Evolutionary conservation across 2,113 vertebrate genomes (phyloP).

Genomic region (Gymnocephalus cernua): DNA sequence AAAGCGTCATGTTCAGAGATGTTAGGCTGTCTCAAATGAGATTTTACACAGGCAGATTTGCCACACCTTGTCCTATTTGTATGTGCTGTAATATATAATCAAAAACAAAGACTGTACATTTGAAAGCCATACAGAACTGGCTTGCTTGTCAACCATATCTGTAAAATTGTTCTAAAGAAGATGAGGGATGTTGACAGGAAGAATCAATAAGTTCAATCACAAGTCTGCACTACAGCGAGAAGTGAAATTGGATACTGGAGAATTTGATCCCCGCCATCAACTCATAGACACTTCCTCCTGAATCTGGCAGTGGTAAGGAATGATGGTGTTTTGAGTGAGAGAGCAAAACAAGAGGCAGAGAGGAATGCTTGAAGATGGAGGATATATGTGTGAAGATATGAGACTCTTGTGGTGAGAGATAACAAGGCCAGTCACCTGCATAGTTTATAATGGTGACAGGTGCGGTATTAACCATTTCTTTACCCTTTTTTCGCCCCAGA

Average conservation of each 20-base stretch:
- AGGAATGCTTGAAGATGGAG: constrained; percentile 17
- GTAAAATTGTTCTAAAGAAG: constrained; percentile 18
- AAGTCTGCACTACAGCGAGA: constrained; percentile 23
- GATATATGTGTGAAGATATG: constrained; percentile 13
- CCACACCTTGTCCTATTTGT: constrained; percentile 11
- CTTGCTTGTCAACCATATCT: constrained; percentile 19
- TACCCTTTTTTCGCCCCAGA: constrained; percentile 82
- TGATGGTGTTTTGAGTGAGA: constrained; percentile 40
- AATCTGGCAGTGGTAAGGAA: constrained; percentile 31
- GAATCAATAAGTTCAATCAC: constrained; percentile 57
- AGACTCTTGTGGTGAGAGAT: constrained; percentile 33
- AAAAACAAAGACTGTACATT: constrained; percentile 9
- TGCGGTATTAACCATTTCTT: constrained; percentile 22
- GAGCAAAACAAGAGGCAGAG: constrained; percentile 33
- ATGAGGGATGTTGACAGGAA: constrained; percentile 45
- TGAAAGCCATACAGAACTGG: background rate
- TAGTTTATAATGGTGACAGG: constrained; percentile 10
- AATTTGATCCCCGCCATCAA: constrained; percentile 66
- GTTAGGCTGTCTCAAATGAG: constrained; percentile 10
- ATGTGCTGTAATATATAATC: background rate
- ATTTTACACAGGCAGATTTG: constrained; percentile 31
- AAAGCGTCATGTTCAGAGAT: constrained; percentile 15
- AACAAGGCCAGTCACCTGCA: constrained; percentile 9
- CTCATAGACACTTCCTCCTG: constrained; percentile 39
- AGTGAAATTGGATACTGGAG: constrained; percentile 60